A percentile compares a stretch with the other conserved stretches of the same genome.
Evolutionary conservation across 2,888 invertebrate genomes (phyloP).

Genomic region (Mechanitis messenoides): DNA sequence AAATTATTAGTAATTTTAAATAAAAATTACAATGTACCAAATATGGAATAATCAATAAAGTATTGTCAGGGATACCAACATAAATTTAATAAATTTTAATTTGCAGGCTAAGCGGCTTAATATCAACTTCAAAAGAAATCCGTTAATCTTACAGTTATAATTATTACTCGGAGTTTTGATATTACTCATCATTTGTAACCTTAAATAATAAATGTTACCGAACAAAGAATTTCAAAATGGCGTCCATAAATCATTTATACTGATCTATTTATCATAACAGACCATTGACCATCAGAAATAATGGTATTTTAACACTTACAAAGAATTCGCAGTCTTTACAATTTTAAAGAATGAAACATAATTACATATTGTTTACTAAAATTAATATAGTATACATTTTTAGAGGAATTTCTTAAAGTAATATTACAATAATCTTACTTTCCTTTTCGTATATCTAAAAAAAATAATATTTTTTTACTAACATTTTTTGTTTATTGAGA

Average conservation of each 20-base stretch:
- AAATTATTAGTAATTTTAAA: not conserved
- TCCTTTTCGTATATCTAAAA: no score
- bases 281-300: constrained; percentile 19
- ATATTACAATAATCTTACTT: no score
- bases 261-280: constrained; percentile 22
- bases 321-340: constrained; percentile 20
- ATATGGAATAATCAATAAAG: no score
- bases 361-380: not conserved
- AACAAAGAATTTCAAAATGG: constrained; percentile 20
- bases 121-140: not conserved
- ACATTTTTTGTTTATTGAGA: no score
- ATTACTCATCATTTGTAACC: constrained; percentile 3
- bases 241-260: constrained; percentile 23
- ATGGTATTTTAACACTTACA: constrained; percentile 18
- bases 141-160: not conserved
- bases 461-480: no score
- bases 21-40: not conserved
- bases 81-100: constrained; percentile 4
- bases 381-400: no score
- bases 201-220: constrained; percentile 3
- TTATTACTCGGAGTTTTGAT: not conserved
- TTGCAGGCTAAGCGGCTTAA: not conserved
- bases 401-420: no score
- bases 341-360: constrained; percentile 12
- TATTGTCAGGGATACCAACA: no score